These are phyloP conservation scores for Agrotis segetum DNA, from an alignment of 2,888 invertebrate genomes.

Conservation along the genomic window DNA sequence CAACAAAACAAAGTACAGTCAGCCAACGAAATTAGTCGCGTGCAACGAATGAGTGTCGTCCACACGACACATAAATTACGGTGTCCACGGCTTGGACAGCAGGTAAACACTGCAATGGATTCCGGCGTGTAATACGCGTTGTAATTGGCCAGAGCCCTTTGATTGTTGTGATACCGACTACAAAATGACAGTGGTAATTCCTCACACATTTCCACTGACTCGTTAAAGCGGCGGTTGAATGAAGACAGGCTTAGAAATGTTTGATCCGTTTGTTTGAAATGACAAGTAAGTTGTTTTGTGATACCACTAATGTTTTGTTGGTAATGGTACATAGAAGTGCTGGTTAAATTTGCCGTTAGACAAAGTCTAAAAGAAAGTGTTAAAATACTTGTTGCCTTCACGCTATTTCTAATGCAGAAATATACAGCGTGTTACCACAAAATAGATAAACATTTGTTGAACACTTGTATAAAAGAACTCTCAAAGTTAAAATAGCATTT, in stretches of 20 bases:
- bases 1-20: slow-evolving; percentile 16
- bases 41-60: slow-evolving; percentile 58
- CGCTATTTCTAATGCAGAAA: no score
- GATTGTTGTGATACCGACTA: slow-evolving; percentile 67
- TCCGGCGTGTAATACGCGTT: slow-evolving; percentile 49
- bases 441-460: no score
- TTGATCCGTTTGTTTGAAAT: slow-evolving; percentile 26
- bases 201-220: slow-evolving; percentile 46
- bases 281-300: neutral
- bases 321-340: neutral
- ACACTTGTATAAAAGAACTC: no score
- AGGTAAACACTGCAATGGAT: slow-evolving; percentile 69
- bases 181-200: slow-evolving; percentile 69
- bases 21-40: slow-evolving; percentile 55
- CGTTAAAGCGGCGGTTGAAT: slow-evolving; percentile 33
- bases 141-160: slow-evolving; percentile 73
- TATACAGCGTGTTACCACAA: no score
- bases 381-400: neutral
- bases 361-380: neutral
- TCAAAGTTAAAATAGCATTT: no score
- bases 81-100: slow-evolving; percentile 60
- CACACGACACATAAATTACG: slow-evolving; percentile 71
- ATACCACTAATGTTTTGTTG: neutral
- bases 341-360: neutral
- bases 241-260: slow-evolving; percentile 32